Percentiles rank a stretch among this genome's conserved stretches.
phyloP scores from a whole-genome alignment of 2,888 invertebrate genomes.

The Cosmia pyralina region DNA sequence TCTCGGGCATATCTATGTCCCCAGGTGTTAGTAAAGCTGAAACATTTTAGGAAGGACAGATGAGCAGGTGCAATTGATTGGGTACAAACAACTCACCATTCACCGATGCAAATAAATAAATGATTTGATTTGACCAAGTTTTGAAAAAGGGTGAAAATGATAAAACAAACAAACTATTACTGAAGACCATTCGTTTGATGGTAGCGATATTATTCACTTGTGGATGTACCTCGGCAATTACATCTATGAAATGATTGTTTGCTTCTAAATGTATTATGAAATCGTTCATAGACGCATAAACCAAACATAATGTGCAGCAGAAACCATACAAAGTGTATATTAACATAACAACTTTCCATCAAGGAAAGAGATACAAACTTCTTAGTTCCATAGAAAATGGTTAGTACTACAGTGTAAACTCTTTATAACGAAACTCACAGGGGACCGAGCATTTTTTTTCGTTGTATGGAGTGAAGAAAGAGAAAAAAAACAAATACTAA shows the following conservation, averaged over 20 bases:
- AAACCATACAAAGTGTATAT: no score
- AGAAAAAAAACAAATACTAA: no score
- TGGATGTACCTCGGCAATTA: neutral
- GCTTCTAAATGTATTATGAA: neutral
- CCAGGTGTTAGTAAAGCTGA: slow-evolving; percentile 71
- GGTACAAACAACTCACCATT: neutral
- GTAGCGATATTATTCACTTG: neutral
- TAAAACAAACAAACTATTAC: neutral
- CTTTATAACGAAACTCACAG: no score
- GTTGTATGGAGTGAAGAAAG: no score
- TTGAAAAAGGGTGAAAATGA: neutral
- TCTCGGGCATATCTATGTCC: slow-evolving; percentile 73
- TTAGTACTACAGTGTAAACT: neutral
- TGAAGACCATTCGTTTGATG: neutral
- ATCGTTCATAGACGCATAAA: neutral
- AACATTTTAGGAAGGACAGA: slow-evolving; percentile 22
- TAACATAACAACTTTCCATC: neutral
- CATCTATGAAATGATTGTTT: neutral
- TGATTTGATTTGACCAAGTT: no score
- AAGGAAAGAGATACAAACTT: neutral
- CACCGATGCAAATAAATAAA: no score
- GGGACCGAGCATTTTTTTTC: no score
- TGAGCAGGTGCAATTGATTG: neutral
- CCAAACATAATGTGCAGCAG: no score
- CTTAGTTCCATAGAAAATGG: neutral